A percentile compares a stretch with the other conserved stretches of the same genome.
phyloP scores from a whole-genome alignment of 2,888 invertebrate genomes.

The Cryptocephalus moraei region DNA sequence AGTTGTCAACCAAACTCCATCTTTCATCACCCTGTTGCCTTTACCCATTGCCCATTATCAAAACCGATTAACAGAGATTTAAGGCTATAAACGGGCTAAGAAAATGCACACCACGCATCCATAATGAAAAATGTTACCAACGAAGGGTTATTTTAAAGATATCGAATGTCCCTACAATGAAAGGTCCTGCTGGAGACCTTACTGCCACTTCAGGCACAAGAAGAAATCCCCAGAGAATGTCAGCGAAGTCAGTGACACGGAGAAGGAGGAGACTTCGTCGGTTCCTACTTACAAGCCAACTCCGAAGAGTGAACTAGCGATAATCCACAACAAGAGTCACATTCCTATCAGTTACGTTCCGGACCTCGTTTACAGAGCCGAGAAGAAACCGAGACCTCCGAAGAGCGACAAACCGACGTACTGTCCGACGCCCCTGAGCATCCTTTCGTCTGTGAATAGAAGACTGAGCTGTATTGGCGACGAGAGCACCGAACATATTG shows the following conservation, averaged over 20 bases:
- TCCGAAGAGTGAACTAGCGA: slow-evolving; percentile 40
- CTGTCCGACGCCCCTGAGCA: slow-evolving; percentile 35
- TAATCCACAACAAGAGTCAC: slow-evolving; percentile 32
- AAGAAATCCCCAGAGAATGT: slow-evolving; percentile 51
- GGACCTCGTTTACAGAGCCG: slow-evolving; percentile 41
- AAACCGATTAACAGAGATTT: slow-evolving; percentile 2
- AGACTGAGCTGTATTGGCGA: slow-evolving; percentile 10
- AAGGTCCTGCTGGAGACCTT: slow-evolving; percentile 75
- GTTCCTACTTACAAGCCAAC: slow-evolving; percentile 37
- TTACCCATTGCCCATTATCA: not conserved
- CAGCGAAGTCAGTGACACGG: slow-evolving; percentile 38
- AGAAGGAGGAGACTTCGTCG: slow-evolving; percentile 30
- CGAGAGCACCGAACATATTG: slow-evolving; percentile 16
- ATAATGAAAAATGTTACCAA: slow-evolving; percentile 62
- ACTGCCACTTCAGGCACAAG: slow-evolving; percentile 85
- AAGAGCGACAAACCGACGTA: slow-evolving; percentile 30
- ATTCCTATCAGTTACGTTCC: slow-evolving; percentile 43
- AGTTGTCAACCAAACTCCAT: not conserved
- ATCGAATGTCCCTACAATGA: slow-evolving; percentile 80
- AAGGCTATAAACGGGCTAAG: slow-evolving; percentile 2
- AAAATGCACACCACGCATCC: no score
- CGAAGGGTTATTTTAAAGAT: slow-evolving; percentile 80
- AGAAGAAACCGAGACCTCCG: slow-evolving; percentile 30
- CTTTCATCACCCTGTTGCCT: not conserved
- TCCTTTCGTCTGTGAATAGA: slow-evolving; percentile 27